These are phyloP conservation scores for Latrodectus geometricus DNA, from an alignment of 1,140 invertebrate species.

Conservation along the genomic window DNA sequence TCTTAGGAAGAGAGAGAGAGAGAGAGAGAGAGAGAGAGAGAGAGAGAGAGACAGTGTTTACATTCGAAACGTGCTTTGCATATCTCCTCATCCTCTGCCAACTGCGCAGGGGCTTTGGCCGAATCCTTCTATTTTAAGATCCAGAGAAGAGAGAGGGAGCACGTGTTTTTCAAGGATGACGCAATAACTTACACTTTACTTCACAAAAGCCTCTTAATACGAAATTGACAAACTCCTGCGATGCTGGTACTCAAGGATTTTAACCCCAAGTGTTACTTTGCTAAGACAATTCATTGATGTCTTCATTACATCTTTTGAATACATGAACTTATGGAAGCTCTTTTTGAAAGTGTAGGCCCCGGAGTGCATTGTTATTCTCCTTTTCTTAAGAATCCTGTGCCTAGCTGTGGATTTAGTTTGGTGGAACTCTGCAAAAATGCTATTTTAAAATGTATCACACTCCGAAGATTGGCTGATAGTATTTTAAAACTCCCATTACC, in stretches of 20 bases:
- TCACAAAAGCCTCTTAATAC: slow-evolving; percentile 28
- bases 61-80: slow-evolving; percentile 4
- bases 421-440: slow-evolving; percentile 50
- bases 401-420: neutral
- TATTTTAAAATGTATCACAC: slow-evolving; percentile 48
- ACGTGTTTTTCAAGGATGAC: slow-evolving; percentile 34
- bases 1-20: neutral
- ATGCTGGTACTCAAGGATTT: slow-evolving; percentile 21
- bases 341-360: slow-evolving; percentile 46
- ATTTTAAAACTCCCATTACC: slow-evolving; percentile 31
- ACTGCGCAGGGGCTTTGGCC: slow-evolving; percentile 44
- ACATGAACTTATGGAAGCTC: slow-evolving; percentile 47
- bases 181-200: slow-evolving; percentile 42
- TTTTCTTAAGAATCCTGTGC: slow-evolving; percentile 10
- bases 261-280: slow-evolving; percentile 20
- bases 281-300: neutral
- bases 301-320: slow-evolving; percentile 3
- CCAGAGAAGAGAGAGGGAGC: slow-evolving; percentile 21
- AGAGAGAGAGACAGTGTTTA: slow-evolving; percentile 29
- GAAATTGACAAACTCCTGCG: slow-evolving; percentile 23
- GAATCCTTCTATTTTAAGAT: slow-evolving; percentile 45
- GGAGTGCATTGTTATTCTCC: slow-evolving; percentile 62
- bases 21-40: slow-evolving; percentile 15
- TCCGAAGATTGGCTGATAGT: slow-evolving; percentile 26
- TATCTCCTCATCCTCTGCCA: slow-evolving; percentile 28